These are phyloP conservation scores for Leucozona laternaria DNA, from an alignment of 2,888 invertebrate genomes.

Conservation along the genomic window DNA sequence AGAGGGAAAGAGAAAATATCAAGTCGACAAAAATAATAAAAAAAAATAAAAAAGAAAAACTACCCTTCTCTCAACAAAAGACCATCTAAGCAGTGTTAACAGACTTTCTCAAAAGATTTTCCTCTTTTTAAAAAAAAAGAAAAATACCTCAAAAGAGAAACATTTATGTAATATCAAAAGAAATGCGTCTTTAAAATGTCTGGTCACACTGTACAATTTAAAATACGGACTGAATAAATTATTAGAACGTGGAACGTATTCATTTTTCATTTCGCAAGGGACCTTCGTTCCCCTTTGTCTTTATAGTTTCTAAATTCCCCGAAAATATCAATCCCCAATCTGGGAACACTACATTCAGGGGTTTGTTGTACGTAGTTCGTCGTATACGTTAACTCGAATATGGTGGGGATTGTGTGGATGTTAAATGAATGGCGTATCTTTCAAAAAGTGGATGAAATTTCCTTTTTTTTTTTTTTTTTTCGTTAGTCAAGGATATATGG, in stretches of 20 bases:
- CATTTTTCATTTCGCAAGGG: too few species aligned
- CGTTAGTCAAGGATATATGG: conserved; percentile 55
- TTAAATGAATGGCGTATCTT: conserved; percentile 42
- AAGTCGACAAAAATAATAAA: neutral
- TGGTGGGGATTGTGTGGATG: neutral
- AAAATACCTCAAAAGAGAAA: too few species aligned
- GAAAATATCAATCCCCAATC: neutral
- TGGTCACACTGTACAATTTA: too few species aligned
- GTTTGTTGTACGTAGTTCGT: neutral
- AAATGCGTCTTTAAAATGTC: too few species aligned
- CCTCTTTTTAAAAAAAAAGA: too few species aligned
- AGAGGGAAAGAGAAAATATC: conserved; percentile 38
- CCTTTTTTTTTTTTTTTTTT: conserved; percentile 44
- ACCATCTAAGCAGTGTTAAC: neutral
- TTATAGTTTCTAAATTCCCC: neutral
- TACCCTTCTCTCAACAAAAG: conserved; percentile 6
- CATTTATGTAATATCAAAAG: too few species aligned
- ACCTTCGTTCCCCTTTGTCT: too few species aligned
- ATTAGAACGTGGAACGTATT: too few species aligned
- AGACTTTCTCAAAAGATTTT: neutral
- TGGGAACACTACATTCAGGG: neutral
- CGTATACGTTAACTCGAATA: neutral
- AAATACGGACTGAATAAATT: too few species aligned
- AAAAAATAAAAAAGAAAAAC: neutral
- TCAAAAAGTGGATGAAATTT: conserved; percentile 53